A percentile compares a stretch with the other conserved stretches of the same genome.
Conservation (phyloP, 2,113 vertebrate genomes). For the Planiliza haematocheilus region DNA sequence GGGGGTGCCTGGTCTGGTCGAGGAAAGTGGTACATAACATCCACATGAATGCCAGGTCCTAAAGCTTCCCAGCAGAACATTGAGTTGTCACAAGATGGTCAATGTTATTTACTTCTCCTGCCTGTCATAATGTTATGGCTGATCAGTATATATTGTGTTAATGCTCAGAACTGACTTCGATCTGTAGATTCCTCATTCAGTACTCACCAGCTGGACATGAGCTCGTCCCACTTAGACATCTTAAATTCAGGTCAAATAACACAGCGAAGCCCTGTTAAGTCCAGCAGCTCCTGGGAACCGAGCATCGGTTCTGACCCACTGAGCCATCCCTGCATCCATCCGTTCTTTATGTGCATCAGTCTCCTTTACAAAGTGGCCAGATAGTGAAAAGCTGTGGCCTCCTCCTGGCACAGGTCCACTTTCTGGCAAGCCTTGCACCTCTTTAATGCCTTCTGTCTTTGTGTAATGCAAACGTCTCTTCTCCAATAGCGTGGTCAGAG, state of each 20-base stretch:
- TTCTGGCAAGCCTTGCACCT: slow-evolving; percentile 5
- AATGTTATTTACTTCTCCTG: too few relatives aligned
- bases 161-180: not conserved
- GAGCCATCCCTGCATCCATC: slow-evolving; percentile 31
- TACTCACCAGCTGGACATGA: not conserved
- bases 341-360: slow-evolving; percentile 17
- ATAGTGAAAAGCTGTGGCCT: slow-evolving; percentile 21
- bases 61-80: too few relatives aligned
- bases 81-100: too few relatives aligned
- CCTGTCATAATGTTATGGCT: too few relatives aligned
- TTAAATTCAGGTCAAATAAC: slow-evolving; percentile 31
- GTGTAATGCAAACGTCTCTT: not conserved
- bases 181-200: not conserved
- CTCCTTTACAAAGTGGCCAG: slow-evolving; percentile 41
- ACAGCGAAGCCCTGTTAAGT: slow-evolving; percentile 2
- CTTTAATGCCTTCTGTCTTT: slow-evolving; percentile 20
- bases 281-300: slow-evolving; percentile 42
- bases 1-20: too few relatives aligned
- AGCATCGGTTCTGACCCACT: slow-evolving; percentile 28
- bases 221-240: not conserved
- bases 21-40: too few relatives aligned
- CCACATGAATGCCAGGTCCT: too few relatives aligned
- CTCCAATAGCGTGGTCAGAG: slow-evolving; percentile 20
- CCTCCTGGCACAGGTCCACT: slow-evolving; percentile 18
- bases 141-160: too few relatives aligned